These are phyloP conservation scores for Patiria miniata DNA, from an alignment of 35 echinoderm and acorn worm genomes.

Conservation along the genomic window DNA sequence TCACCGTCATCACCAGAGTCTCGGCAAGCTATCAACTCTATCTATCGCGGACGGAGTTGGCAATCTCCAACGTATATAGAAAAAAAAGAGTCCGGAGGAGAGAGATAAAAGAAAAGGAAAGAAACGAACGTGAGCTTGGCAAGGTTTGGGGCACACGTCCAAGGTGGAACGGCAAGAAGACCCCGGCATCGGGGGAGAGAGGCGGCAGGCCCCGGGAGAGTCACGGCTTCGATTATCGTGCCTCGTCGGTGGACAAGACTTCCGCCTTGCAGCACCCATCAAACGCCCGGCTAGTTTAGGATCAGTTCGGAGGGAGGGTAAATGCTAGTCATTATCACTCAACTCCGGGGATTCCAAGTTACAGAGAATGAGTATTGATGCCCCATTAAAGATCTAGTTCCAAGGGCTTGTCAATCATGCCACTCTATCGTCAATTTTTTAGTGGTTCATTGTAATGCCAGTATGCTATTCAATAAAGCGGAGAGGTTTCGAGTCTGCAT, in stretches of 20 bases:
- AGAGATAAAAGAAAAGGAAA: not conserved
- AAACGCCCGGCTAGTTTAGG: constrained; percentile 28
- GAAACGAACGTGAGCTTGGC: constrained; percentile 11
- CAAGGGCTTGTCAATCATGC: too few relatives aligned
- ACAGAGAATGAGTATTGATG: too few relatives aligned
- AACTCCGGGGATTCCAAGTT: constrained; percentile 26
- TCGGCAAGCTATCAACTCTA: not conserved
- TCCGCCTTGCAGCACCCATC: constrained; percentile 8
- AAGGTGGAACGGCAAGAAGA: constrained; percentile 8
- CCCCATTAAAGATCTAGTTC: too few relatives aligned
- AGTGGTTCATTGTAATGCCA: not conserved
- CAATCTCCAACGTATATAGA: too few relatives aligned
- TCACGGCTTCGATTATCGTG: constrained; percentile 19
- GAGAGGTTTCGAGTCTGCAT: too few relatives aligned
- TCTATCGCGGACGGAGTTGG: too few relatives aligned
- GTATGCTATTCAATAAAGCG: too few relatives aligned
- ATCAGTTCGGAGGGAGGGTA: constrained; percentile 17
- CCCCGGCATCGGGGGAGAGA: not conserved
- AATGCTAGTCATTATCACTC: constrained; percentile 26
- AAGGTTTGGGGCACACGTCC: constrained; percentile 16
- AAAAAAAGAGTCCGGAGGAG: not conserved
- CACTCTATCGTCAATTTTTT: not conserved
- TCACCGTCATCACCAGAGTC: not conserved
- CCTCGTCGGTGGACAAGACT: constrained; percentile 9
- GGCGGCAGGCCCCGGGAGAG: not conserved